A percentile compares a stretch with the other conserved stretches of the same genome.
phyloP scores from a whole-genome alignment of 1,140 invertebrate genomes.

The Tigriopus japonicus region DNA sequence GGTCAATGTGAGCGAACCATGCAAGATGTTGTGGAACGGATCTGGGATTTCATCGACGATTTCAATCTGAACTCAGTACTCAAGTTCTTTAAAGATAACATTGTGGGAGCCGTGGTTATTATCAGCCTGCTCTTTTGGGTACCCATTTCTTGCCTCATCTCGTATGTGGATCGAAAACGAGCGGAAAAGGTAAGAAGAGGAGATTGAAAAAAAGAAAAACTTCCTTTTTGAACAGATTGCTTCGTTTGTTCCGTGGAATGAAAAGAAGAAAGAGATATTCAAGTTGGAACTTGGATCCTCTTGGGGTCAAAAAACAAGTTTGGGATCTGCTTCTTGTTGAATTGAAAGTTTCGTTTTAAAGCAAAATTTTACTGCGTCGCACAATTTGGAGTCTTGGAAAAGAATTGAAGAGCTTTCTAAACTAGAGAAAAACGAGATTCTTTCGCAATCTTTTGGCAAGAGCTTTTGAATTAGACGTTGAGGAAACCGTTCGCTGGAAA shows the following conservation, averaged over 20 bases:
- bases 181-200: not conserved
- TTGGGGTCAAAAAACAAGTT: too few relatives aligned
- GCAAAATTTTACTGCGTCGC: too few relatives aligned
- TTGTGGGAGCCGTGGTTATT: slow-evolving; percentile 71
- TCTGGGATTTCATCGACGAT: slow-evolving; percentile 91
- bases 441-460: too few relatives aligned
- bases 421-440: too few relatives aligned
- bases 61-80: slow-evolving; percentile 84
- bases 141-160: slow-evolving; percentile 35
- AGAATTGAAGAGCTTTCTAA: too few relatives aligned
- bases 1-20: slow-evolving; percentile 84
- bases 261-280: not conserved
- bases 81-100: slow-evolving; percentile 63
- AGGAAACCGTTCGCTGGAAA: too few relatives aligned
- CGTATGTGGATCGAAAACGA: slow-evolving; percentile 22
- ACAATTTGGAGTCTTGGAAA: too few relatives aligned
- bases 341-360: too few relatives aligned
- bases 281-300: too few relatives aligned
- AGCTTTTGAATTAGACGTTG: too few relatives aligned
- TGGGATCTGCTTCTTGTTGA: too few relatives aligned
- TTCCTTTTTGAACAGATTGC: too few relatives aligned
- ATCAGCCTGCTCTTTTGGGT: slow-evolving; percentile 79
- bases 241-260: not conserved
- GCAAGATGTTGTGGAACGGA: slow-evolving; percentile 79
- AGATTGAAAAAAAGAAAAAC: not conserved